Percentiles rank a stretch among this genome's conserved stretches.
phyloP scores from a whole-genome alignment of 2,888 invertebrate species.

The Hemaris fuciformis region DNA sequence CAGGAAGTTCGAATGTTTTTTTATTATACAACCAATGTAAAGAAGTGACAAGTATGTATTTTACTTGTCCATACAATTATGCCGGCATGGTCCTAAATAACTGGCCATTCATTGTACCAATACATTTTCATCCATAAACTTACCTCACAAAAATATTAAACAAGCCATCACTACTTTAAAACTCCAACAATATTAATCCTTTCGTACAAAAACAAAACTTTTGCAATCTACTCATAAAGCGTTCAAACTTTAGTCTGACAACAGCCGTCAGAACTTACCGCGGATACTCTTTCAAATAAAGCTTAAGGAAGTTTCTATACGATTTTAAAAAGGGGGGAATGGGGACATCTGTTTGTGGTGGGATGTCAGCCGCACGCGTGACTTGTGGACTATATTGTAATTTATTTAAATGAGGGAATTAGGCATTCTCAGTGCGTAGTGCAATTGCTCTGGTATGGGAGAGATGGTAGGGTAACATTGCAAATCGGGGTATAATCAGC shows the following conservation, averaged over 20 bases:
- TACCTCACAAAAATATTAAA: not conserved
- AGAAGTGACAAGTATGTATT: no score
- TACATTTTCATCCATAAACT: no score
- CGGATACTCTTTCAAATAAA: conserved; percentile 9
- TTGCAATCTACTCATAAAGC: conserved; percentile 3
- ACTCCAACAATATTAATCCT: not conserved
- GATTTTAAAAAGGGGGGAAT: conserved; percentile 11
- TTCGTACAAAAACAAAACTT: conserved; percentile 1
- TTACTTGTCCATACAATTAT: no score
- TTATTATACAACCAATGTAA: no score
- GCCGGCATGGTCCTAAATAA: no score
- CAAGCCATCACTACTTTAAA: not conserved
- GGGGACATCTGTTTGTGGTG: conserved; percentile 13
- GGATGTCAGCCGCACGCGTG: conserved; percentile 31
- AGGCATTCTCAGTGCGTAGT: conserved; percentile 35
- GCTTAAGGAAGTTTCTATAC: conserved; percentile 7
- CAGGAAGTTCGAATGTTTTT: no score
- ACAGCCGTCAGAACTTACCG: conserved; percentile 34
- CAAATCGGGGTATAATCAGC: no score
- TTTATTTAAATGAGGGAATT: conserved; percentile 38
- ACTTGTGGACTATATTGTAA: conserved; percentile 25
- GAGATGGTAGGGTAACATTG: not conserved
- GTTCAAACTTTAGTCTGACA: conserved; percentile 23
- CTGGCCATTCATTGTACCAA: no score
- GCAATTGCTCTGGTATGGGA: not conserved